Base-by-base conservation (phyloP, 2,888 invertebrate genomes). In the Eurytoma adleriae region DNA sequence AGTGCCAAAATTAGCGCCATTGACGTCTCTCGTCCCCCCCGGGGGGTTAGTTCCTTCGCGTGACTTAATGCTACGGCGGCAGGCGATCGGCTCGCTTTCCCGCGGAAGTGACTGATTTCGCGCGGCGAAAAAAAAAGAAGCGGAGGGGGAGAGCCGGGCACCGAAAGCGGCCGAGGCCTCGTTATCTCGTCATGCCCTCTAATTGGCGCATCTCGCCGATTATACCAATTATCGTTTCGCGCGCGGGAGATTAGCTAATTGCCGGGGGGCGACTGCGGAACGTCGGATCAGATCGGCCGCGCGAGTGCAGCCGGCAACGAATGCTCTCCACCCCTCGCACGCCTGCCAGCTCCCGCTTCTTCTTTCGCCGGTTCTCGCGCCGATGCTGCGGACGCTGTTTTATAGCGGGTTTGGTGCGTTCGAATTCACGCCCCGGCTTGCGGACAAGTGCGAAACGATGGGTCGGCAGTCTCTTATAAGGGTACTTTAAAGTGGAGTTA, bases 211-310 rank as follows among this genome's bases (percentile, higher is more conserved):
- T 62, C 27, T 30, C 87, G 86, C 87, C 89, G 88, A 89, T 89
- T 88, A 87, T 87, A 86, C 85, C 87, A 88, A 89, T 88, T 89
- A 88, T 87, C 86, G 88, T 87, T 86, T 88, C 84, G 86, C 85
- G 85, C 50, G 69, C 30, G 84, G 83, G 86, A 87, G 87, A 88
- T 88, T 88, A 87, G 88, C 87, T 87, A 87, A 89, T 88, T 88
- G 87, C 86, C 61, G 79, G 83, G 73, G 80, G 59, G 4, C 24
- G n/a, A 4, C 54, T 16, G 52, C 73, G 52, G 48, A 40, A 54
- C 50, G 54, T 68, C 27, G 7, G 30, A 62, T 24, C 52, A 48
- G 1, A 40, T n/a, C 56, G 18, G 10, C 18, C n/a, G 12, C 16
- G 27, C 14, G 13, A n/a, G 24, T 20, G 18, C 54, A 30, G 20